Conservation (phyloP, 1,140 invertebrate species). For the Temnothorax nylanderi region DNA sequence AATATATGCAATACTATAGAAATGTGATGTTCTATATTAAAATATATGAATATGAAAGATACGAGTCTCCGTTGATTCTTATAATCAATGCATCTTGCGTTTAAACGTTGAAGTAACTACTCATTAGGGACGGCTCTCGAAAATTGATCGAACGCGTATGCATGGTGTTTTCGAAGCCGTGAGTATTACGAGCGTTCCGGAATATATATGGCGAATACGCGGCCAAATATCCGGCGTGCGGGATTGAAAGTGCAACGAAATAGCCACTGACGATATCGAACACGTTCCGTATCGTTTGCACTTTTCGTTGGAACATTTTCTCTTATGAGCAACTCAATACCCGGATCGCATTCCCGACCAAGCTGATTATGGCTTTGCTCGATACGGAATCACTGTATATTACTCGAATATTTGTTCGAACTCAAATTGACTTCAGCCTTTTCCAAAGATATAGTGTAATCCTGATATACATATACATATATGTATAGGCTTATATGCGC, state of each 20-base stretch:
- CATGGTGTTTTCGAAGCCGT: neutral
- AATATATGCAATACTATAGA: neutral
- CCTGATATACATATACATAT: neutral
- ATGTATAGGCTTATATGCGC: neutral
- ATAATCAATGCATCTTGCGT: neutral
- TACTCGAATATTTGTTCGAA: constrained; percentile 21
- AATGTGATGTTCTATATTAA: neutral
- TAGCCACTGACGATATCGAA: constrained; percentile 22
- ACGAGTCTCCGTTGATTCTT: neutral
- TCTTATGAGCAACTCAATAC: constrained; percentile 12
- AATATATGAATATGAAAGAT: neutral
- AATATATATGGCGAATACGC: neutral
- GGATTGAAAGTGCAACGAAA: constrained; percentile 25
- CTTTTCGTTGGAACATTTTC: constrained; percentile 32
- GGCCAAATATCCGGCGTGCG: constrained; percentile 17
- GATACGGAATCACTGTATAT: constrained; percentile 10
- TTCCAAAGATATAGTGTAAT: neutral
- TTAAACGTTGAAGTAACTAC: constrained; percentile 4
- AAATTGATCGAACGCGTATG: constrained; percentile 8
- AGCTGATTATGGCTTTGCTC: constrained; percentile 20
- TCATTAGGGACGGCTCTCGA: neutral
- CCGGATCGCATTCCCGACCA: constrained; percentile 9
- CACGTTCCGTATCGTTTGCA: neutral
- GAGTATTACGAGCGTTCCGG: neutral
- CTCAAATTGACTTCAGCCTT: constrained; percentile 25